Conservation (phyloP, 2,797 vertebrate species). For the Manis crassicaudata region DNA sequence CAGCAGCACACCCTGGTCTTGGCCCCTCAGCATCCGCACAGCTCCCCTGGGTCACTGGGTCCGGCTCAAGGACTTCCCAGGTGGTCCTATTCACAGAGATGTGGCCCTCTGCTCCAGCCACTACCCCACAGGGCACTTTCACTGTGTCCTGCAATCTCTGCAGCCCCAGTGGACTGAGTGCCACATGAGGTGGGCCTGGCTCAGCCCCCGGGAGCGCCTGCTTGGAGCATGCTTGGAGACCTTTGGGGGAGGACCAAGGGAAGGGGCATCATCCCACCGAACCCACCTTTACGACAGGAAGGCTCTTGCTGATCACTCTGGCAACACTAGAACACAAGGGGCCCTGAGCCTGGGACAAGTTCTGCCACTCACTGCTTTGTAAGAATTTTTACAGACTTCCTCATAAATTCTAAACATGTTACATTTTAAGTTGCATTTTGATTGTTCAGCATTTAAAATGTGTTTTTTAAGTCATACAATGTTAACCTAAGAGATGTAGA, state of each 20-base stretch:
- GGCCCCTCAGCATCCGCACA: too few relatives aligned
- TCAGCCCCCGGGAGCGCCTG: too few relatives aligned
- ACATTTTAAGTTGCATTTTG: not conserved
- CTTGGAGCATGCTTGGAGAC: too few relatives aligned
- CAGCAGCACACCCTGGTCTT: too few relatives aligned
- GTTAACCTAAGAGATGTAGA: not conserved
- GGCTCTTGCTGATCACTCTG: not conserved
- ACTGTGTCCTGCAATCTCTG: not conserved
- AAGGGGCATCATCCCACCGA: fast-evolving
- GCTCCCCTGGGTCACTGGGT: not conserved
- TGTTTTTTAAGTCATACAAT: not conserved
- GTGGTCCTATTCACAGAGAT: not conserved
- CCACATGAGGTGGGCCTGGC: too few relatives aligned
- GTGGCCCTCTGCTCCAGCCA: not conserved
- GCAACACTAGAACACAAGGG: not conserved
- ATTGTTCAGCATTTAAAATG: not conserved
- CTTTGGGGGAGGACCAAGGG: not conserved
- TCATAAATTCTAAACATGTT: not conserved
- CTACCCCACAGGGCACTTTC: too few relatives aligned
- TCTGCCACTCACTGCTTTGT: not conserved
- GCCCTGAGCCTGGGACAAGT: fast-evolving
- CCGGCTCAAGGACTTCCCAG: not conserved
- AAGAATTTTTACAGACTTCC: not conserved
- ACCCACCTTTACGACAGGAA: not conserved
- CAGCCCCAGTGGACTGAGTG: too few relatives aligned